Conservation (phyloP, 2,113 vertebrate genomes). For the Perca flavescens region DNA sequence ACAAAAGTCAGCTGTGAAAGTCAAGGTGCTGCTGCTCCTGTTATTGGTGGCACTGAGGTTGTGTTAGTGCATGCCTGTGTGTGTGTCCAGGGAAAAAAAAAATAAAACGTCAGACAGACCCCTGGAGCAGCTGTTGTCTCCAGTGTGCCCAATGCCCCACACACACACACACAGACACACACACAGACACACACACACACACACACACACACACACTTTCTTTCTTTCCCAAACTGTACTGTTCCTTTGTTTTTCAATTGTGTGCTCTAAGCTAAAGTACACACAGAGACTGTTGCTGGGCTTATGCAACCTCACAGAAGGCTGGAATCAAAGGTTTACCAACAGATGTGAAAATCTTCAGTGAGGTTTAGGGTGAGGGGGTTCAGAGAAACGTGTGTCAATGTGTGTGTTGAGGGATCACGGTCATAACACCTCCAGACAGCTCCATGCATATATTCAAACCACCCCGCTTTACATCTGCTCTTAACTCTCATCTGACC, state of each 20-base stretch:
- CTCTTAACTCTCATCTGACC: constrained; percentile 55
- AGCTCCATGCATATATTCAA: constrained; percentile 38
- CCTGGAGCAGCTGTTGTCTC: constrained; percentile 74
- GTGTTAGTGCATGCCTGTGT: not conserved
- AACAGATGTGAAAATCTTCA: not conserved
- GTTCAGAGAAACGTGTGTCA: not conserved
- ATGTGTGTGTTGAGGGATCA: constrained; percentile 4
- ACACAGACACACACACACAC: no score
- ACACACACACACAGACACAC: not conserved
- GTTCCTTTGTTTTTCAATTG: constrained; percentile 10
- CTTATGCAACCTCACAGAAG: constrained; percentile 49
- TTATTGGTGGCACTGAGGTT: constrained; percentile 18
- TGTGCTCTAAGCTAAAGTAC: constrained; percentile 1
- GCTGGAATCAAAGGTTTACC: constrained; percentile 22
- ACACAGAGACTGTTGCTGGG: not conserved
- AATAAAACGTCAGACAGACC: constrained; percentile 55
- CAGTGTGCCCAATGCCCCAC: constrained; percentile 16
- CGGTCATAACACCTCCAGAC: no score
- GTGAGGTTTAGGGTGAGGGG: constrained; percentile 4
- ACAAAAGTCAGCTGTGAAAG: constrained; percentile 34
- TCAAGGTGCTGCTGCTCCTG: constrained; percentile 44
- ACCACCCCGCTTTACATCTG: constrained; percentile 62
- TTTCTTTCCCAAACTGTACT: constrained; percentile 18
- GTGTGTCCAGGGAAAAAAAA: constrained; percentile 18
- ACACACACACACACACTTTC: not conserved